These are phyloP conservation scores for Paramormyrops kingsleyae DNA, from an alignment of 2,113 vertebrate genomes.

Conservation along the genomic window DNA sequence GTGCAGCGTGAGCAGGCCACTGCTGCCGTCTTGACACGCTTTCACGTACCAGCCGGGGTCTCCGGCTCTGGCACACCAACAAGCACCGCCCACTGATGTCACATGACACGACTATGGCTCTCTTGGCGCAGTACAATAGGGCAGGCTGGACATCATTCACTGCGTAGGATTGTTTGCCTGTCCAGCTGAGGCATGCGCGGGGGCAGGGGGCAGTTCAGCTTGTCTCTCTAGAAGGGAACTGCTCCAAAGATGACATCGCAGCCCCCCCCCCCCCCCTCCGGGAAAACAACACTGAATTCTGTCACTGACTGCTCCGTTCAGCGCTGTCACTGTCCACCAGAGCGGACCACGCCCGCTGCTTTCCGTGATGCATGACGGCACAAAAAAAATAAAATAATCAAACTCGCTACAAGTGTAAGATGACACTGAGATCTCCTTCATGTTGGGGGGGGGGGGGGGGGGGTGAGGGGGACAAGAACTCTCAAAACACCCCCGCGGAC, in stretches of 20 bases:
- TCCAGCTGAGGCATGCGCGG: not conserved
- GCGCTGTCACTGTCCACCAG: not conserved
- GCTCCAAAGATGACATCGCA: not conserved
- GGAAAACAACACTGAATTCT: not conserved
- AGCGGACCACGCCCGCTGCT: not conserved
- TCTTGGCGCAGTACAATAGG: not conserved
- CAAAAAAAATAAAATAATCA: not conserved
- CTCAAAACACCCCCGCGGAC: not conserved
- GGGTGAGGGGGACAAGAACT: not conserved
- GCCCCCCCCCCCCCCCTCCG: slow-evolving; percentile 13
- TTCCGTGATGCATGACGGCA: not conserved
- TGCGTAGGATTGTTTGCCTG: not conserved
- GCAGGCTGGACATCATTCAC: not conserved
- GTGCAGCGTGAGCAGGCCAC: not conserved
- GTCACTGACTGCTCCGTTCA: not conserved
- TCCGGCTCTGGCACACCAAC: not conserved
- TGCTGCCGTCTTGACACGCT: not conserved
- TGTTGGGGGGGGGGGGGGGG: not conserved
- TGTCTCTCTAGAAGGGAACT: not conserved
- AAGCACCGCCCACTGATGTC: not conserved
- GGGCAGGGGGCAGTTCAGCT: not conserved
- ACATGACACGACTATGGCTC: not conserved
- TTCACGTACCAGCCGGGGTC: not conserved
- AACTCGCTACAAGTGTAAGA: not conserved
- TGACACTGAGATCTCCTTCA: not conserved